A percentile compares a stretch with the other conserved stretches of the same genome.
Evolutionary conservation across 53 echinoderm and acorn worm species (phyloP).

Genomic region (Crossaster papposus): DNA sequence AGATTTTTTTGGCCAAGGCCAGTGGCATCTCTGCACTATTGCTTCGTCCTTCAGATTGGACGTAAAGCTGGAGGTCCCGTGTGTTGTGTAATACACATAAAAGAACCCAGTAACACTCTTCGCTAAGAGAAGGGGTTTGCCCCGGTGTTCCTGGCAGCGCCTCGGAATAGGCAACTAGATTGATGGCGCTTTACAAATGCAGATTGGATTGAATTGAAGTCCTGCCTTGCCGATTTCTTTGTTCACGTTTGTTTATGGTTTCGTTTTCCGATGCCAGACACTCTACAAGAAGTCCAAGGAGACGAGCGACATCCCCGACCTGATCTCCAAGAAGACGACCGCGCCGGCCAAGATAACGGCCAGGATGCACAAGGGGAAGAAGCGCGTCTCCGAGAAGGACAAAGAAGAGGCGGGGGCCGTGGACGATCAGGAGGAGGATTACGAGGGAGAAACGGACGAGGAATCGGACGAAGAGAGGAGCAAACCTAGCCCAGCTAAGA

Average conservation of each 20-base stretch:
- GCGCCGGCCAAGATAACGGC: constrained; percentile 62
- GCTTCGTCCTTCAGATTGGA: too few relatives aligned
- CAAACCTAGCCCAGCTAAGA: constrained; percentile 55
- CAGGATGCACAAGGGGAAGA: constrained; percentile 42
- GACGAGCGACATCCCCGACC: constrained; percentile 77
- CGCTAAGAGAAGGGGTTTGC: too few relatives aligned
- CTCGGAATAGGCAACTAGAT: too few relatives aligned
- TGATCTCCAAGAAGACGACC: constrained; percentile 52
- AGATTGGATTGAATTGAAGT: too few relatives aligned
- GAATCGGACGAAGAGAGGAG: constrained; percentile 26
- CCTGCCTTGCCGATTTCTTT: too few relatives aligned
- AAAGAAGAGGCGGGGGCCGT: neutral
- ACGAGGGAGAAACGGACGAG: constrained; percentile 58
- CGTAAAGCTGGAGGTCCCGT: too few relatives aligned
- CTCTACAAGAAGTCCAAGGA: constrained; percentile 96
- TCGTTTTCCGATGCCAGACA: constrained; percentile 41
- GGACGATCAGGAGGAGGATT: constrained; percentile 37
- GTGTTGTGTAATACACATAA: too few relatives aligned
- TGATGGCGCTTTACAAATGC: too few relatives aligned
- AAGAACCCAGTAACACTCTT: too few relatives aligned
- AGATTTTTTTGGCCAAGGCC: too few relatives aligned
- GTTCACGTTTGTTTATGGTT: neutral
- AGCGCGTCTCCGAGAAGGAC: constrained; percentile 26
- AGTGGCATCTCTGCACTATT: too few relatives aligned
- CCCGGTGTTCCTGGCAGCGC: too few relatives aligned